Percentiles rank a stretch among this genome's conserved stretches.
These are phyloP conservation scores for Clunio marinus DNA, from an alignment of 2,888 invertebrate genomes.

Conservation along the genomic window DNA sequence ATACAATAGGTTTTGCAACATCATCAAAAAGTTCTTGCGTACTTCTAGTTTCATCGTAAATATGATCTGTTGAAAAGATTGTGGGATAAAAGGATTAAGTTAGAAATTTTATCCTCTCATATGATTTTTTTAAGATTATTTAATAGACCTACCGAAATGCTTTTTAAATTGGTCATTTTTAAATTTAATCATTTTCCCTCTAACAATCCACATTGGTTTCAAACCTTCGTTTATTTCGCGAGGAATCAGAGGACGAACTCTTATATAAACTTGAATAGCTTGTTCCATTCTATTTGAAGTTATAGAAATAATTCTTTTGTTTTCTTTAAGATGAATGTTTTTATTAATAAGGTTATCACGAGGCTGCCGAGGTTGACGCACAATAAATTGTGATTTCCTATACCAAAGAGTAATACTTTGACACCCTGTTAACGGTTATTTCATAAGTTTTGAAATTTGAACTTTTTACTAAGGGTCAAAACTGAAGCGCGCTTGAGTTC, in stretches of 20 bases:
- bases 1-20: constrained; percentile 67
- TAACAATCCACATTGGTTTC: constrained; percentile 59
- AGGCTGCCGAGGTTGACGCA: no score
- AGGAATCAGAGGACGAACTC: constrained; percentile 64
- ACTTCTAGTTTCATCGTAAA: constrained; percentile 59
- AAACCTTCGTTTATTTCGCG: constrained; percentile 60
- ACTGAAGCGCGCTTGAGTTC: no score
- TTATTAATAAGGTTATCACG: no score
- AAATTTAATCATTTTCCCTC: constrained; percentile 58
- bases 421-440: no score
- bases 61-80: constrained; percentile 59
- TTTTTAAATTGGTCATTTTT: constrained; percentile 55
- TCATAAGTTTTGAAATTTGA: no score
- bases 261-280: constrained; percentile 74
- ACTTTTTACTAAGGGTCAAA: no score
- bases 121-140: no score
- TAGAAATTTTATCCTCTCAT: neutral
- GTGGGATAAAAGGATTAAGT: neutral
- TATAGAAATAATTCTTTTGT: no score
- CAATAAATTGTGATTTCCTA: no score
- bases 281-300: no score
- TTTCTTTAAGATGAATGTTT: no score
- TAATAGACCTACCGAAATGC: constrained; percentile 50
- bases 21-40: constrained; percentile 63
- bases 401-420: no score